Percentiles rank a stretch among this genome's conserved stretches.
Conservation (phyloP, 1,140 invertebrate species). For the Drosophila parvula region DNA sequence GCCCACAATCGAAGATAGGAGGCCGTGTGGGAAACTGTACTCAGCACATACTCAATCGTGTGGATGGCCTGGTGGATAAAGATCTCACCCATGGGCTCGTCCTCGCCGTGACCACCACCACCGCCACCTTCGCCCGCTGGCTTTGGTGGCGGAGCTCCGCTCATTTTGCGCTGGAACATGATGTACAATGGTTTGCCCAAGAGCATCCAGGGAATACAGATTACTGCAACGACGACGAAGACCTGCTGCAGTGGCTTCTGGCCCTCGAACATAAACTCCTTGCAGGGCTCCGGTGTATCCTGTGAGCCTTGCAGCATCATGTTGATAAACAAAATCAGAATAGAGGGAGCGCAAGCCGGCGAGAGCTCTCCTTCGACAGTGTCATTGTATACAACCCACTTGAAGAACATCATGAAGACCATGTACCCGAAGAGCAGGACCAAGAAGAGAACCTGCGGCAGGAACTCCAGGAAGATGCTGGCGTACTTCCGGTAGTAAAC, state of each 20-base stretch:
- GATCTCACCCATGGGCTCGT: constrained; percentile 92
- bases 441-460: constrained; percentile 97
- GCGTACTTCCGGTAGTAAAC: constrained; percentile 91
- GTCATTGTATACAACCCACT: constrained; percentile 92
- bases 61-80: constrained; percentile 97
- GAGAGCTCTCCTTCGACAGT: constrained; percentile 84
- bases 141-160: constrained; percentile 20
- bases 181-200: constrained; percentile 94
- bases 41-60: constrained; percentile 98
- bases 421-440: constrained; percentile 97
- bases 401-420: constrained; percentile 95
- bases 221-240: constrained; percentile 89
- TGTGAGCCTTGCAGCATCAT: constrained; percentile 91
- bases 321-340: constrained; percentile 95
- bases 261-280: constrained; percentile 89
- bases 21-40: constrained; percentile 97
- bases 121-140: constrained; percentile 8
- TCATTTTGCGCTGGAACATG: constrained; percentile 31
- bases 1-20: constrained; percentile 98
- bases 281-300: constrained; percentile 85
- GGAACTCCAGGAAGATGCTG: constrained; percentile 94
- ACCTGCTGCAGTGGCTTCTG: constrained; percentile 90
- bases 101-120: constrained; percentile 83
- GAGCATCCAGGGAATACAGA: constrained; percentile 97
- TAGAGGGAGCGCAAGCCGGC: constrained; percentile 92